Evolutionary conservation across 30 jellyfish, hydroid and myxozoan genomes (phyloP), one percentile per base, ranked within the genome.

Genomic region (Nemopilema nomurai): DNA sequence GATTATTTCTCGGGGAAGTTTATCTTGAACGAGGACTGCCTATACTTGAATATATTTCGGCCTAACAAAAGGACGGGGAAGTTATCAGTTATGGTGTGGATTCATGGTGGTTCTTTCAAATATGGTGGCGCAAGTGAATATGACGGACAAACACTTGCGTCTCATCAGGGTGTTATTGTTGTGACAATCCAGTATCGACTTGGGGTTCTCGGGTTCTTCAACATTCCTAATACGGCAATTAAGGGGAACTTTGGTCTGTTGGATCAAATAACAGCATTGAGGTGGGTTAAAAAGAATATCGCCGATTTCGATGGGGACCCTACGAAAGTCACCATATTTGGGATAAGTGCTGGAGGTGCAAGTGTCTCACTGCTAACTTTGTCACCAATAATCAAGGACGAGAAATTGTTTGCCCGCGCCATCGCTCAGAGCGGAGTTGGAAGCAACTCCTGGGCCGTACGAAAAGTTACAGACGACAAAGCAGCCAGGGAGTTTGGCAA

Each of bases 181-280:
- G 93, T 84, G 6, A 65, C 88, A 18, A 74, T 75, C 66, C 76
- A 74, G 82, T 84, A 84, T 77, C 87, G 93, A 28, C 80, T 84
- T 21, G 93, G 93, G 8, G 41, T 84, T 66, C 83, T 84, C 64
- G 93, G 93, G 21, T 84, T 84, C 62, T 72, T 84, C 67, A 74
- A 74, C 72, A 28, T 30, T 18, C 87, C 87, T 0, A 87, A 82
- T 8, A 84, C 93, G 32, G 50, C 31, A 16, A 24, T 32, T 1
- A 76, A 68, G 1, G 93, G 93, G 0, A 84, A 84, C 69, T 84
- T 28, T 41, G 93, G 93, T 67, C 65, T 84, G 31, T 62, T 73
- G 76, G 93, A 84, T 33, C 87, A 74, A 74, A 74, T 84, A 51
- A 3, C 6, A 49, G 93, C 93, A 29, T 70, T 84, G 26, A 71